Base-by-base conservation (phyloP, 2,888 invertebrate species). In the Agrotis clavis region DNA sequence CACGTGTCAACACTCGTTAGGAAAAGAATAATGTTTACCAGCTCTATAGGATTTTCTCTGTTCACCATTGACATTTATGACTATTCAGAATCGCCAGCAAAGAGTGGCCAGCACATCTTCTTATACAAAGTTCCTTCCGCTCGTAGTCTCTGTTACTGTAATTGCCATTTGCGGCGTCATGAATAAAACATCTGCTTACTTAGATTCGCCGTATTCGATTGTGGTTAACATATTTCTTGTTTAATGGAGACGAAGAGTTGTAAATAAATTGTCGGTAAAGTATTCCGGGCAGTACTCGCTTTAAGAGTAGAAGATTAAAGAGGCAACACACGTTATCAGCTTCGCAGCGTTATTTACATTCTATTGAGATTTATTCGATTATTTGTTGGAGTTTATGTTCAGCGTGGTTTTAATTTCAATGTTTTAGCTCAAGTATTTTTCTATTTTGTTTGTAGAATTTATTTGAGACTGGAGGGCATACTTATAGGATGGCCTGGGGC, bases 141-240 rank as follows among this genome's bases (percentile, higher is more conserved):
- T 50, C 70, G 57, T 61, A 77, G 53, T 87, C 88, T 91, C 86
- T 87, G 91, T 92, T 91, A 91, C 92, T 89, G 92, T 92, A 94
- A 94, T 93, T 92, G 92, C 93, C 92, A 92, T 92, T 94, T 92
- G 91, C 86, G 89, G 90, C 79, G 79, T 77, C 83, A 92, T 94
- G 94, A 94, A 94, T 94, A 94, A 94, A 93, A 94, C 92, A 94
- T 94, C 89, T 91, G 92, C 92, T 90, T 92, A 90, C 90, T 92
- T 88, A 91, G 91, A 90, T 92, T 92, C 90, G 84, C 91, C 87
- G 90, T 89, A 90, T 92, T 93, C 90, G 91, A 92, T 91, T 92
- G 89, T 90, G 91, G 89, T 92, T 89, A 88, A 89, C 90, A 89
- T 90, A 89, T 90, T 90, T 90, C 89, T 90, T 90, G 86, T 89